These are phyloP conservation scores for Caenorhabditis uteleia DNA, from an alignment of 2,888 invertebrate species.

Conservation along the genomic window DNA sequence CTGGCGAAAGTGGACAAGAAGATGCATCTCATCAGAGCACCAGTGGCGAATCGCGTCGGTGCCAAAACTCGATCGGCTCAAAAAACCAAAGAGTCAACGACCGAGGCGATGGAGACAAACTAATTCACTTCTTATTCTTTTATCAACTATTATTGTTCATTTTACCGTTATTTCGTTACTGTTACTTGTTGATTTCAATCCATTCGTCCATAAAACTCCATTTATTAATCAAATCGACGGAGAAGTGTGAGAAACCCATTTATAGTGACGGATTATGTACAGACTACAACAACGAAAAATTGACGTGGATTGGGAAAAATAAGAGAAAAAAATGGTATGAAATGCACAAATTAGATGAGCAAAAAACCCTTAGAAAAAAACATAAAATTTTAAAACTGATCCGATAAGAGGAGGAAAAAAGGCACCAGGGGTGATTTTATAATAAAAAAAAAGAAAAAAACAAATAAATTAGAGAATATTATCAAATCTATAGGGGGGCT, in stretches of 20 bases:
- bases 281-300: too few relatives aligned
- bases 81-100: conserved; percentile 13
- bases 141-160: conserved; percentile 1
- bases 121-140: conserved; percentile 11
- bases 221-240: neutral
- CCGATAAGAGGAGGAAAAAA: too few relatives aligned
- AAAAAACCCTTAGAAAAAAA: too few relatives aligned
- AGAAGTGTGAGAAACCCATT: too few relatives aligned
- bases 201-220: too few relatives aligned
- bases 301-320: too few relatives aligned
- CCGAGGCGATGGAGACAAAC: conserved; percentile 44
- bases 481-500: conserved; percentile 1
- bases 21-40: conserved; percentile 64
- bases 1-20: conserved; percentile 63
- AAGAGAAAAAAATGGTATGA: too few relatives aligned
- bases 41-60: conserved; percentile 50
- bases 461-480: neutral
- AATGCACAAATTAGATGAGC: too few relatives aligned
- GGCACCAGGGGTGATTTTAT: too few relatives aligned
- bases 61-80: conserved; percentile 27
- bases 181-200: conserved; percentile 8
- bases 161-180: conserved; percentile 11
- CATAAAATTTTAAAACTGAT: too few relatives aligned
- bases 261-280: too few relatives aligned
- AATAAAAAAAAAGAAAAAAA: neutral